These are phyloP conservation scores for Zelleria hepariella DNA, from an alignment of 2,888 invertebrate species.

Conservation along the genomic window DNA sequence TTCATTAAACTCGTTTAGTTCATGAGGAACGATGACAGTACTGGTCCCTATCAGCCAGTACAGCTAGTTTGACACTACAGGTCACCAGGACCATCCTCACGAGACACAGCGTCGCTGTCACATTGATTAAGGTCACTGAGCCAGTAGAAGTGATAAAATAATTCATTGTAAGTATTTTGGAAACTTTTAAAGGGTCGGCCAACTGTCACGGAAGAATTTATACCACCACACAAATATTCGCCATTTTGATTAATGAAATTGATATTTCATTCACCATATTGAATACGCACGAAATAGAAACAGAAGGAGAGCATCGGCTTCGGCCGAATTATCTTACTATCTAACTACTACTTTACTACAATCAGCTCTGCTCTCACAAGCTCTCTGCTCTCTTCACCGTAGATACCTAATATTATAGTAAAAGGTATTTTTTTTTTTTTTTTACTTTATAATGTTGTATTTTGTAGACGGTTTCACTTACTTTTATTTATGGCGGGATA, in stretches of 20 bases:
- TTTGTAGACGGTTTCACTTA: no score
- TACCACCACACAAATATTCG: not conserved
- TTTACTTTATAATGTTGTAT: no score
- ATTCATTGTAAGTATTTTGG: not conserved
- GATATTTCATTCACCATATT: not conserved
- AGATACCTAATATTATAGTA: no score
- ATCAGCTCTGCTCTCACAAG: not conserved
- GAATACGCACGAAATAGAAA: not conserved
- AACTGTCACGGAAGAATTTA: not conserved
- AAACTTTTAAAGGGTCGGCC: constrained; percentile 1
- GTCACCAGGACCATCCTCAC: not conserved
- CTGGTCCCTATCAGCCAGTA: not conserved
- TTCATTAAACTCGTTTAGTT: constrained; percentile 28
- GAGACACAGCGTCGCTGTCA: not conserved
- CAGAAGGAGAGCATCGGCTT: not conserved
- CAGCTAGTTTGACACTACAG: not conserved
- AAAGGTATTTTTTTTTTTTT: no score
- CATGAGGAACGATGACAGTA: not conserved
- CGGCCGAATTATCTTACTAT: not conserved
- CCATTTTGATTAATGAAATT: not conserved
- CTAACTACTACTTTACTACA: not conserved
- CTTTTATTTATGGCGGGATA: no score
- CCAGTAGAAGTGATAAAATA: not conserved
- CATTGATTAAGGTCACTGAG: constrained; percentile 2
- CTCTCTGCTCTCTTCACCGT: not conserved